Percentiles rank a stretch among this genome's conserved stretches.
phyloP scores from a whole-genome alignment of 2,797 vertebrate species.

The Microhierax caerulescens region DNA sequence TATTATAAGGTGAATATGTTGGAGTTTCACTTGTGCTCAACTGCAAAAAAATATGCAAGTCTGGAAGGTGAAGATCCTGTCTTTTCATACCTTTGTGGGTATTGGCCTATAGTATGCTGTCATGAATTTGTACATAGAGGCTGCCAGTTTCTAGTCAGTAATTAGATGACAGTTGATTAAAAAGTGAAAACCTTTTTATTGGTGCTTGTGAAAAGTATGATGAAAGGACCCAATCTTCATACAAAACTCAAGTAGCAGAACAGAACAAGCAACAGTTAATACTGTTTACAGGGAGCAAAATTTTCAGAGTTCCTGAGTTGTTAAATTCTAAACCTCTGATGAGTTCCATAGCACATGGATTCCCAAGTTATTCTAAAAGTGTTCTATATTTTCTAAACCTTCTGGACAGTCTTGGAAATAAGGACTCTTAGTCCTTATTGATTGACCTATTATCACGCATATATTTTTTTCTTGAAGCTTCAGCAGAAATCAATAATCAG shows the following conservation, averaged over 20 bases:
- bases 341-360: background rate
- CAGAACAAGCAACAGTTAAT: background rate
- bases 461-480: background rate
- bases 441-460: background rate
- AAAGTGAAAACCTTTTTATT: background rate
- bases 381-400: background rate
- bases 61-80: background rate
- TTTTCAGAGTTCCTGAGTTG: background rate
- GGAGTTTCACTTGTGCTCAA: background rate
- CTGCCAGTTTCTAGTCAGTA: background rate
- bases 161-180: background rate
- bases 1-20: background rate
- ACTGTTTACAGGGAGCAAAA: background rate
- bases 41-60: background rate
- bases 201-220: background rate
- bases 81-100: background rate
- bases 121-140: background rate
- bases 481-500: background rate
- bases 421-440: background rate
- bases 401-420: background rate
- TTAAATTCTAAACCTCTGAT: background rate
- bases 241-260: background rate
- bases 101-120: background rate
- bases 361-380: background rate
- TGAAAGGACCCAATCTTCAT: background rate